These are phyloP conservation scores for Anolis sagrei DNA, from an alignment of 2,113 vertebrate genomes.

Conservation along the genomic window DNA sequence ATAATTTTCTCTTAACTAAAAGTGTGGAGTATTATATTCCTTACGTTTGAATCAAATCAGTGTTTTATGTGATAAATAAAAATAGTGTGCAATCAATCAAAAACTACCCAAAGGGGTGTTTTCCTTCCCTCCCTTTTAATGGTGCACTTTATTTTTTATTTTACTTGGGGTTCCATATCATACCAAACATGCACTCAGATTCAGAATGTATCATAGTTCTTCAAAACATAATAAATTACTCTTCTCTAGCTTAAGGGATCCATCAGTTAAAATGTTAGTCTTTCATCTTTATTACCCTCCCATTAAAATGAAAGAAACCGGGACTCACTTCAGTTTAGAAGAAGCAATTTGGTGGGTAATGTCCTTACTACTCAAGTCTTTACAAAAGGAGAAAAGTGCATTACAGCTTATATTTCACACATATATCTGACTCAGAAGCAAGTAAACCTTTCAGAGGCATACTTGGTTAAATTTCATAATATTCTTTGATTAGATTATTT, in stretches of 20 bases:
- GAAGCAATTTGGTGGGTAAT: conserved; percentile 79
- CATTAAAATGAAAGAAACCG: conserved; percentile 85
- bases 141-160: conserved; percentile 62
- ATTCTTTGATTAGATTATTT: conserved; percentile 76
- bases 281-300: conserved; percentile 85
- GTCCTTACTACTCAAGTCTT: conserved; percentile 76
- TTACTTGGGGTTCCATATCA: conserved; percentile 68
- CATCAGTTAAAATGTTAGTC: conserved; percentile 81
- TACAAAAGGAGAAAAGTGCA: conserved; percentile 72
- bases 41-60: conserved; percentile 34
- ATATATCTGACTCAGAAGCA: conserved; percentile 75
- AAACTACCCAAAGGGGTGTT: conserved; percentile 42
- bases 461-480: conserved; percentile 71
- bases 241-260: conserved; percentile 80
- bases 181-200: conserved; percentile 58
- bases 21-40: background rate
- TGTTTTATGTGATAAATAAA: conserved; percentile 63
- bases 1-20: background rate
- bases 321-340: conserved; percentile 79
- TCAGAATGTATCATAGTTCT: conserved; percentile 73
- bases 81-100: conserved; percentile 47
- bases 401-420: conserved; percentile 73
- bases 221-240: conserved; percentile 79
- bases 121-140: conserved; percentile 20
- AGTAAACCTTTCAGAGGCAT: conserved; percentile 71